phyloP scores from a whole-genome alignment of 92 coral and sea anemone species.

The Actinernus sp. region DNA sequence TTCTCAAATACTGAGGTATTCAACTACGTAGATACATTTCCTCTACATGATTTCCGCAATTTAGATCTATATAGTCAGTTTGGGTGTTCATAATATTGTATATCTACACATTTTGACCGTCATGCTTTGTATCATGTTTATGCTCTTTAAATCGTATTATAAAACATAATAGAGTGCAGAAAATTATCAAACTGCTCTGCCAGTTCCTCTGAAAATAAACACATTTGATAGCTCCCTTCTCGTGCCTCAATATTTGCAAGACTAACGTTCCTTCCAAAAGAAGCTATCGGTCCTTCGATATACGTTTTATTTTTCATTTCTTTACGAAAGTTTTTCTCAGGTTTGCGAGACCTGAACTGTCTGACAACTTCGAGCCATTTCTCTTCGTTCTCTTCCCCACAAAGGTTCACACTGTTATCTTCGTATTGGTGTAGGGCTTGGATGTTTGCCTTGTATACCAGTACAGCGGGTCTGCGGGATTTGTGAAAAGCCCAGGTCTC shows the following conservation, averaged over 20 bases:
- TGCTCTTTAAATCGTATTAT: not conserved
- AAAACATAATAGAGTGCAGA: not conserved
- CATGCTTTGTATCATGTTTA: too few relatives aligned
- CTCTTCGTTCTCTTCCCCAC: not conserved
- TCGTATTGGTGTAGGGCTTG: not conserved
- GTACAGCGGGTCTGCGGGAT: not conserved
- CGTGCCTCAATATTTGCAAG: not conserved
- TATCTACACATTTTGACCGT: too few relatives aligned
- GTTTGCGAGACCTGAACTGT: not conserved
- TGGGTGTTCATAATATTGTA: too few relatives aligned
- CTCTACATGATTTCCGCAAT: too few relatives aligned
- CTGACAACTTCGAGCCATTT: not conserved
- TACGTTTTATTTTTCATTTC: not conserved
- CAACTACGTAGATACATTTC: too few relatives aligned
- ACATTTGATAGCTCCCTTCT: not conserved
- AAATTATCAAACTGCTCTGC: not conserved
- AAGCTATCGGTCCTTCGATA: not conserved
- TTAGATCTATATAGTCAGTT: too few relatives aligned
- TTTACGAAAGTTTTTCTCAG: not conserved
- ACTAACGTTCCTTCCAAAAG: not conserved
- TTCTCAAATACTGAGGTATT: too few relatives aligned
- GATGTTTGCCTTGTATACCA: constrained; percentile 3
- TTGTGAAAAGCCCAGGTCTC: constrained; percentile 4
- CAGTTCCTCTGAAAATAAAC: not conserved
- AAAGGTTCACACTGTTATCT: not conserved